A percentile compares a stretch with the other conserved stretches of the same genome.
These are phyloP conservation scores for Sminthurinus aureus DNA, from an alignment of 2,888 invertebrate genomes.

Conservation along the genomic window DNA sequence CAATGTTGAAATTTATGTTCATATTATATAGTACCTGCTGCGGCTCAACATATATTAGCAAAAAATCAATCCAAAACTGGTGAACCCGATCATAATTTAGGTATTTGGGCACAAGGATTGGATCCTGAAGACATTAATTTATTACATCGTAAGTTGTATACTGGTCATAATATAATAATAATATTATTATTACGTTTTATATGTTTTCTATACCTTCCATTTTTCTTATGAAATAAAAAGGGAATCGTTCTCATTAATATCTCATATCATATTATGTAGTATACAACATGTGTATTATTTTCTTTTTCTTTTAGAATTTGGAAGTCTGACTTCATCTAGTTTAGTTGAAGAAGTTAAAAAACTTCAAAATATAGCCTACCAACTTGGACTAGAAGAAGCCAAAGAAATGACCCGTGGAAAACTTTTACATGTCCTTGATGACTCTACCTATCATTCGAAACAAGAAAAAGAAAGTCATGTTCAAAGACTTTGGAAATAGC, in stretches of 20 bases:
- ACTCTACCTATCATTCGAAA: conserved; percentile 48
- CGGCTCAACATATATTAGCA: conserved; percentile 56
- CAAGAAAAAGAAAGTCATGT: conserved; percentile 49
- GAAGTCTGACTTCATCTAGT: conserved; percentile 77
- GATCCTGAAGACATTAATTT: conserved; percentile 77
- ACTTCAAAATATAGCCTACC: conserved; percentile 92
- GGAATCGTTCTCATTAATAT: no score
- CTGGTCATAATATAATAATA: background rate
- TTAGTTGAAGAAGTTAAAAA: conserved; percentile 92
- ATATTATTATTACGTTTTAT: background rate
- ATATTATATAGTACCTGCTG: conserved; percentile 66
- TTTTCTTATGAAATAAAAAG: no score
- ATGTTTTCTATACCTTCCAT: no score
- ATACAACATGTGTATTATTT: conserved; percentile 43
- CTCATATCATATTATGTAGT: no score
- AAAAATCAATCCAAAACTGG: conserved; percentile 56
- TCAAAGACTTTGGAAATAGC: conserved; percentile 50
- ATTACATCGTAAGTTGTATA: conserved; percentile 74
- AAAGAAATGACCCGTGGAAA: conserved; percentile 97
- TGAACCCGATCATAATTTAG: conserved; percentile 66
- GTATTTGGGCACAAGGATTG: conserved; percentile 74
- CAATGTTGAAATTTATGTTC: background rate
- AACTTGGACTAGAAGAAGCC: conserved; percentile 91
- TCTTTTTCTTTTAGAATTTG: conserved; percentile 68
- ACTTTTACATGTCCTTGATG: conserved; percentile 79